Evolutionary conservation across 1,140 invertebrate species (phyloP), one percentile per base, ranked within the genome.

Genomic region (Monochamus saltuarius): DNA sequence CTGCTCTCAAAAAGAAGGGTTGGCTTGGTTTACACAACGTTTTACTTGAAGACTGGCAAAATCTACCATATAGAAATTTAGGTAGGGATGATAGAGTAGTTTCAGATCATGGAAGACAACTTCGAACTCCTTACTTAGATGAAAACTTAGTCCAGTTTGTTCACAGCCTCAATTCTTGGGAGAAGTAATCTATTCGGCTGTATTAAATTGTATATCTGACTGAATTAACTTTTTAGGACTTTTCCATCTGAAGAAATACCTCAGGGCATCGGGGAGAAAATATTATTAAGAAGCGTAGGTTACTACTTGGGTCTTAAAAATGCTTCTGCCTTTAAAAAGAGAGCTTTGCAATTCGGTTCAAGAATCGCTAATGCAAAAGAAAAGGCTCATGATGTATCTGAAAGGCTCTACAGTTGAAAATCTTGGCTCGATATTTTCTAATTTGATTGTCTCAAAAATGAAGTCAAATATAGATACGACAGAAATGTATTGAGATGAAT

Each of bases 291-390:
- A 69, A 75, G 92, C n/a, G 77, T 87, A 39, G 94, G 94, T 0
- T 80, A 80, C 62, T 78, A 86, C 67, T 74, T 96, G 16, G 91
- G 91, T 8, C 76, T 93, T 3, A 75, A 71, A 60, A 76, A 82
- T 45, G 85, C 88, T 14, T 85, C 89, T 1, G 73, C 75, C 45
- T 83, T 92, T 45, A 90, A 91, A 42, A 99, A 99, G 78, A 76
- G 93, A 78, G 97, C 96, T 11, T 88, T 99, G 49, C 97, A 99
- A 77, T 99, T 99, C 85, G 97, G 97, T n/a, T 95, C 94, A 0
- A 83, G 91, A 72, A 97, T 98, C 68, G 95, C 96, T 3, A 94
- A 97, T 77, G 84, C 85, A 39, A 95, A 92, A 77, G 90, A 97
- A 80, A 96, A 94, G 77, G 95, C 90, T 14, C 83, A 83, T 65